These are phyloP conservation scores for Cryptoprocta ferox DNA, from an alignment of 2,797 vertebrate species.

Conservation along the genomic window DNA sequence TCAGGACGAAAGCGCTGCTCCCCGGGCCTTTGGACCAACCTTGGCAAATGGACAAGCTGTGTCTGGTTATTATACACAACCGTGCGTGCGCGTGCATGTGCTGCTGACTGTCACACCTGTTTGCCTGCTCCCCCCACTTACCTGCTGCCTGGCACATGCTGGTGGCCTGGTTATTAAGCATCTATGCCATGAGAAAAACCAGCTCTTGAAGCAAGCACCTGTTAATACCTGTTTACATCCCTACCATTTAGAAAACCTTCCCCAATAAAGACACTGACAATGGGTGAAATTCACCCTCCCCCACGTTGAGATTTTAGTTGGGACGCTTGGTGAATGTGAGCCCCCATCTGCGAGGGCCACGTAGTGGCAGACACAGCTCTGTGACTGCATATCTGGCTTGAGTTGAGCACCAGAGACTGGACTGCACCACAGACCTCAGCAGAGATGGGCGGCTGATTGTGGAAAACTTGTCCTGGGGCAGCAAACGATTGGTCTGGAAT, in stretches of 20 bases:
- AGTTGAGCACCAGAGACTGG: neutral
- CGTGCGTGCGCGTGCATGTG: neutral
- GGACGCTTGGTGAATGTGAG: neutral
- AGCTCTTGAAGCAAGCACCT: neutral
- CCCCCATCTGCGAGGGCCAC: too few relatives aligned
- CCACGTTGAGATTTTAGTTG: neutral
- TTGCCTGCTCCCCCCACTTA: neutral
- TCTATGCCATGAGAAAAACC: too few relatives aligned
- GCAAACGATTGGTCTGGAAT: neutral
- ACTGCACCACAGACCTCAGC: neutral
- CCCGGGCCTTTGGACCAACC: neutral
- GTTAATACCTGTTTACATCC: neutral
- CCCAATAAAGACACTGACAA: accelerated
- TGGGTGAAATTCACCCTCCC: neutral
- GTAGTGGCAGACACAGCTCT: accelerated
- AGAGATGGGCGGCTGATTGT: neutral
- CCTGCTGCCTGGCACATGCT: neutral
- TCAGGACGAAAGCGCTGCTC: neutral
- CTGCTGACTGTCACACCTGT: neutral
- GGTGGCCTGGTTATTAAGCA: neutral
- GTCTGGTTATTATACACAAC: neutral
- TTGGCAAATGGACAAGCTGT: neutral
- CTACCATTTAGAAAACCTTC: too few relatives aligned
- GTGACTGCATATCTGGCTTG: neutral
- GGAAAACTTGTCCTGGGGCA: neutral